Evolutionary conservation across 2,888 invertebrate genomes (phyloP), one percentile per base, ranked within the genome.

Genomic region (Erpobdella octoculata): DNA sequence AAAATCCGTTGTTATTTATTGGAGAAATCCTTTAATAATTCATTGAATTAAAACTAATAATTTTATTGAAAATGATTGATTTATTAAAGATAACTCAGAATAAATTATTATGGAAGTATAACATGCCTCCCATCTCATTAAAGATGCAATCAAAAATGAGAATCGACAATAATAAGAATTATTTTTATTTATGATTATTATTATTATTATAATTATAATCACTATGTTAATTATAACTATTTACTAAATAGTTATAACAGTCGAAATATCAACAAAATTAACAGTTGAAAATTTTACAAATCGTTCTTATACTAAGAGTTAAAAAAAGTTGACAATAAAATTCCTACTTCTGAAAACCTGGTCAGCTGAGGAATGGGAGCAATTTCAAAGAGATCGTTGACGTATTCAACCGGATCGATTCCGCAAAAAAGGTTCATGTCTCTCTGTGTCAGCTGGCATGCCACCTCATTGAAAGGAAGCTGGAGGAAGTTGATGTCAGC

Each of bases 361-460:
- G 90, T 89, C 76, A 98, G 86, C 89, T 93, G 93, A 38, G 94
- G 93, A 84, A 93, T 85, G 73, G 80, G 81, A 78, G 90, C 89
- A 71, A 94, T 85, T 80, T 81, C 78, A 76, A 84, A 85, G 62
- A 86, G 79, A 74, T 84, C 83, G 75, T 86, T 85, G 74, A 99
- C 91, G 85, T 96, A 98, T 83, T 99, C 98, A 1, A 97, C 97
- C 76, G 94, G 92, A 85, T 99, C 97, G 71, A 88, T 87, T 74
- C 86, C 85, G 70, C 94, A 88, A 82, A 92, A 95, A 79, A 93
- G 91, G 76, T 90, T 89, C 84, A 94, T 82, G 83, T 95, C 94
- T 86, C 95, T 92, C 76, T 97, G 86, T 4, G 97, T 98, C 71
- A 98, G 85, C 84, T 97, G 96, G 78, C 94, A 92, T 71, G 97